Conservation (phyloP, 2,113 vertebrate species). For the Chauna torquata region DNA sequence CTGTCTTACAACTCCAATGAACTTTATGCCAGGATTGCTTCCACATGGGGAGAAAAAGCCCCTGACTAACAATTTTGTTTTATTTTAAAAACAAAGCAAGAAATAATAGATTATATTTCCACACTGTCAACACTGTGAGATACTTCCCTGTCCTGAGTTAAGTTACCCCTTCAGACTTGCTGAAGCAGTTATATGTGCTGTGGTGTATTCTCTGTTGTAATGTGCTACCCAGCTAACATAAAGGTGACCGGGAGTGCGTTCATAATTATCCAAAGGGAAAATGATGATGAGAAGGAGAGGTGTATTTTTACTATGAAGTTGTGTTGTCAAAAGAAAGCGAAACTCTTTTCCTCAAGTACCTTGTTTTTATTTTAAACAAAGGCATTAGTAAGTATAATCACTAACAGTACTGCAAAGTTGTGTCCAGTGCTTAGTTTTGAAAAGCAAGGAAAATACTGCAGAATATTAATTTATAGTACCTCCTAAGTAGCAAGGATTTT, state of each 20-base stretch:
- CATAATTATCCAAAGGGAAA: background rate
- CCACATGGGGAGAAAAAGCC: background rate
- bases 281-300: background rate
- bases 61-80: background rate
- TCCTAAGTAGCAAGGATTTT: background rate
- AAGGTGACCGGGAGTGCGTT: background rate
- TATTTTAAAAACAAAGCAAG: background rate
- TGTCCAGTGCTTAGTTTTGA: background rate
- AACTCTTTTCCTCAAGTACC: background rate
- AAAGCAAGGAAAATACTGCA: background rate
- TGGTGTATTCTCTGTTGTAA: background rate
- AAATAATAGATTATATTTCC: background rate
- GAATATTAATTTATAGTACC: background rate
- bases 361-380: background rate
- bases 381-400: background rate
- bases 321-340: background rate
- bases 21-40: background rate
- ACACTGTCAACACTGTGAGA: background rate
- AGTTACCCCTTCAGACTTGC: background rate
- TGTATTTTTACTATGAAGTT: background rate
- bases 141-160: background rate
- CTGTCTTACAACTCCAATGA: background rate
- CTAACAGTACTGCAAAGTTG: background rate
- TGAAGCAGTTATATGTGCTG: background rate
- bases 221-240: background rate